A percentile compares a stretch with the other conserved stretches of the same genome.
phyloP scores from a whole-genome alignment of 2,113 vertebrate species.

The Lontra canadensis region DNA sequence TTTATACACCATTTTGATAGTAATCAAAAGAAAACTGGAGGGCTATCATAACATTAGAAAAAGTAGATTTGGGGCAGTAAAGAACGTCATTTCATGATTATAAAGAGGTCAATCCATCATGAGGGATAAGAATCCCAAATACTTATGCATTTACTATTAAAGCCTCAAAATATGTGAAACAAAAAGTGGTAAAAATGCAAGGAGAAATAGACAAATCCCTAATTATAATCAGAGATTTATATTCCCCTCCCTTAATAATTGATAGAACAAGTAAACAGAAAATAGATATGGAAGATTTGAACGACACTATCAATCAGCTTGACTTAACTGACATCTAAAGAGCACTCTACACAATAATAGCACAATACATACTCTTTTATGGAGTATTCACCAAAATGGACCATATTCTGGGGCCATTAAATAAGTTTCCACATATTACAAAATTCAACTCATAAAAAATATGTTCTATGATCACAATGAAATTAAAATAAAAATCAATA shows the following conservation, averaged over 20 bases:
- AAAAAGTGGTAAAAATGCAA: constrained; percentile 15
- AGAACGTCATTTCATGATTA: constrained; percentile 10
- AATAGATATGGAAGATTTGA: not conserved
- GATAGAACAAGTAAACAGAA: constrained; percentile 10
- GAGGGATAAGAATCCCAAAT: not conserved
- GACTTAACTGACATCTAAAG: not conserved
- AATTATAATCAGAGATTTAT: not conserved
- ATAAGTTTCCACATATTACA: constrained; percentile 29
- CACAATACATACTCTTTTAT: not conserved
- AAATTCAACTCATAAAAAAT: constrained; percentile 45
- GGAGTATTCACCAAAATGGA: constrained; percentile 28
- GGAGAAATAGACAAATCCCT: not conserved
- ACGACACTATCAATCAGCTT: not conserved
- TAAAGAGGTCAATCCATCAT: not conserved
- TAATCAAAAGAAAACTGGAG: constrained; percentile 3
- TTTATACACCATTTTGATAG: not conserved
- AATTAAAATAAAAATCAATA: constrained; percentile 39
- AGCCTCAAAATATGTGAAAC: constrained; percentile 4
- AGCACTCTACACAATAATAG: not conserved
- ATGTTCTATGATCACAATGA: constrained; percentile 25
- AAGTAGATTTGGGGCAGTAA: not conserved
- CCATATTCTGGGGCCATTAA: constrained; percentile 29
- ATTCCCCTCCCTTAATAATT: constrained; percentile 1
- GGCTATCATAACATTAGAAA: not conserved
- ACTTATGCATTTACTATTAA: constrained; percentile 4